phyloP scores from a whole-genome alignment of 1,140 invertebrate genomes.

The Teleopsis dalmanni region DNA sequence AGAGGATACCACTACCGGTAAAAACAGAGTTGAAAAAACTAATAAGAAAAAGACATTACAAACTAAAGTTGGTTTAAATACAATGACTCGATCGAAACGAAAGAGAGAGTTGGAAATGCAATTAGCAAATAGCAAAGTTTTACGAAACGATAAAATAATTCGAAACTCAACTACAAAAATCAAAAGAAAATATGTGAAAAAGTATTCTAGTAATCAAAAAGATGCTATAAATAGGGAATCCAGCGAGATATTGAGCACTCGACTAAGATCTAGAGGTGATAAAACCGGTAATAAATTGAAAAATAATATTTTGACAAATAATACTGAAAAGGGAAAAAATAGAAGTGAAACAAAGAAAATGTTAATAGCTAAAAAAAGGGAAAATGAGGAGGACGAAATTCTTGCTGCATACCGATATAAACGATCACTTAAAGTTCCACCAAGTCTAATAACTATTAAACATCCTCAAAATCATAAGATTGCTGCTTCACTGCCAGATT shows the following conservation, averaged over 20 bases:
- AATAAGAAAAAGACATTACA: constrained; percentile 5
- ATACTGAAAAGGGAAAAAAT: constrained; percentile 2
- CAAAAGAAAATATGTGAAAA: constrained; percentile 34
- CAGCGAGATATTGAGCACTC: constrained; percentile 26
- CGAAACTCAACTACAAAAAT: constrained; percentile 37
- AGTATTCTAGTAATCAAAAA: constrained; percentile 18
- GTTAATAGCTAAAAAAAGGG: constrained; percentile 2
- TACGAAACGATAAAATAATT: constrained; percentile 41
- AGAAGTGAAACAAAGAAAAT: constrained; percentile 4
- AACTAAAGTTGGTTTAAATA: constrained; percentile 23
- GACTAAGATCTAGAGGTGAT: constrained; percentile 12
- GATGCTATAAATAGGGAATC: constrained; percentile 17
- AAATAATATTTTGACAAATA: background rate
- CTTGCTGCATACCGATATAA: constrained; percentile 70
- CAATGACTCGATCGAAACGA: constrained; percentile 41
- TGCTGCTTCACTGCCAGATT: constrained; percentile 66
- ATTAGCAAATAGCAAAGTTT: constrained; percentile 38
- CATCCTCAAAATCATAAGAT: constrained; percentile 52
- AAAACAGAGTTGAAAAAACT: background rate
- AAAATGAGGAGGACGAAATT: constrained; percentile 24
- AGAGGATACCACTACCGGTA: background rate
- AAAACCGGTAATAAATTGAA: background rate
- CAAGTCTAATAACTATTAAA: constrained; percentile 67
- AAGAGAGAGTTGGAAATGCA: constrained; percentile 38
- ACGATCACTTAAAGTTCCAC: constrained; percentile 68